Conservation (phyloP, 2,113 vertebrate species). For the Paraplagusia blochii region DNA sequence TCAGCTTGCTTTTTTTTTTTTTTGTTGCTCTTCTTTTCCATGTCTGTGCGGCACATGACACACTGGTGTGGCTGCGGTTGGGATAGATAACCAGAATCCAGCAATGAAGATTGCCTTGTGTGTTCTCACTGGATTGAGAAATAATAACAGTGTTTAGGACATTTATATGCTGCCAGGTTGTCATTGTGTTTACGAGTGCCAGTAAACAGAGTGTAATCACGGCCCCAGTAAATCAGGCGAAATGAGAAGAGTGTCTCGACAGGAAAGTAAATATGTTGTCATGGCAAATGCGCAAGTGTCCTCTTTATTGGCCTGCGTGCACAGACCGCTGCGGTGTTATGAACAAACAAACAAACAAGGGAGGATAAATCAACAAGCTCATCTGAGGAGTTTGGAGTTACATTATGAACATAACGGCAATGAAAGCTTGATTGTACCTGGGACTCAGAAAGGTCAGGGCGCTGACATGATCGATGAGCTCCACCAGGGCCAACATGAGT, state of each 20-base stretch:
- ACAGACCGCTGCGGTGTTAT: conserved; percentile 23
- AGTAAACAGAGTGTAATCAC: conserved; percentile 71
- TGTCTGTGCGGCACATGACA: conserved; percentile 62
- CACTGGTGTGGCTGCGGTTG: conserved; percentile 39
- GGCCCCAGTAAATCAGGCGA: conserved; percentile 56
- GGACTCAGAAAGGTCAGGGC: not conserved
- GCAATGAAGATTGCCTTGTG: conserved; percentile 39
- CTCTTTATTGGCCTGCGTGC: conserved; percentile 12
- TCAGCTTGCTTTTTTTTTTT: conserved; percentile 17
- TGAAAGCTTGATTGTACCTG: conserved; percentile 14
- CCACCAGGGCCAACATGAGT: too few relatives aligned
- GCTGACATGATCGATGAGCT: too few relatives aligned
- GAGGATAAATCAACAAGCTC: conserved; percentile 11
- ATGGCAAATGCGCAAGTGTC: conserved; percentile 30
- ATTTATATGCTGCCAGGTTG: conserved; percentile 59
- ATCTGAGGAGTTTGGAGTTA: conserved; percentile 17
- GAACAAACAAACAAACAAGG: conserved; percentile 33
- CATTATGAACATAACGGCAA: conserved; percentile 13
- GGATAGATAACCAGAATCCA: conserved; percentile 51
- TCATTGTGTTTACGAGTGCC: conserved; percentile 66
- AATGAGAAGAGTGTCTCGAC: conserved; percentile 53
- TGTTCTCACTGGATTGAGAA: conserved; percentile 51
- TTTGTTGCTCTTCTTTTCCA: conserved; percentile 21
- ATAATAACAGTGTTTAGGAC: conserved; percentile 59
- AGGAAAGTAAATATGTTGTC: conserved; percentile 58